Conservation (phyloP, 2,113 vertebrate genomes). For the Recurvirostra avosetta region DNA sequence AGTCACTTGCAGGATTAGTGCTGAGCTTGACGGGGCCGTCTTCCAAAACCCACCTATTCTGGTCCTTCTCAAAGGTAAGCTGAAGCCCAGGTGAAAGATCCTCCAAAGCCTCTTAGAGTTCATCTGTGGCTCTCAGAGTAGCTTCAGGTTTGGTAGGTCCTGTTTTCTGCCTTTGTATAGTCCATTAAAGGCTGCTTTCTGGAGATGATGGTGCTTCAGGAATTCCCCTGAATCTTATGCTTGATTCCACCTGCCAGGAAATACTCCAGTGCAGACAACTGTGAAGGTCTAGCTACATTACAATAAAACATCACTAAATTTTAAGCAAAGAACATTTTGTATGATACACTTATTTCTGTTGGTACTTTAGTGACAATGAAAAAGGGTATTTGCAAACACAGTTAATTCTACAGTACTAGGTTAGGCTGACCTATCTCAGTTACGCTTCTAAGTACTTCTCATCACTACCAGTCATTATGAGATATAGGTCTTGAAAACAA, state of each 20-base stretch:
- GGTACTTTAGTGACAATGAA: not conserved
- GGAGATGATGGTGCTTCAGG: not conserved
- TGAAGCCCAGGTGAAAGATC: not conserved
- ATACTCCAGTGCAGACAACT: not conserved
- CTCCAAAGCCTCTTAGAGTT: not conserved
- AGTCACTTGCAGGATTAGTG: not conserved
- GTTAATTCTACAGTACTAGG: not conserved
- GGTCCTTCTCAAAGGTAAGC: not conserved
- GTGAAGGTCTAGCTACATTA: not conserved
- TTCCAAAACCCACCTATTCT: not conserved
- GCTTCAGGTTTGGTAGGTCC: not conserved
- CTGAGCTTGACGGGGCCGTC: not conserved
- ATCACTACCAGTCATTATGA: not conserved
- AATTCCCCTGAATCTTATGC: not conserved
- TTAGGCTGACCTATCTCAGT: not conserved
- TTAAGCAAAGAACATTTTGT: not conserved
- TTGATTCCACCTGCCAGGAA: not conserved
- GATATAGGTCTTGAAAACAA: not conserved
- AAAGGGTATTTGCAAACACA: not conserved
- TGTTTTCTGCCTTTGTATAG: not conserved
- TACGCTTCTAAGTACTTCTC: not conserved
- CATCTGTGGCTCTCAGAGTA: not conserved
- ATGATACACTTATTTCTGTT: not conserved
- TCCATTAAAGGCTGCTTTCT: not conserved
- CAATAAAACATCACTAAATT: not conserved